phyloP scores from a whole-genome alignment of 2,888 invertebrate species.

The Diogma glabrata region DNA sequence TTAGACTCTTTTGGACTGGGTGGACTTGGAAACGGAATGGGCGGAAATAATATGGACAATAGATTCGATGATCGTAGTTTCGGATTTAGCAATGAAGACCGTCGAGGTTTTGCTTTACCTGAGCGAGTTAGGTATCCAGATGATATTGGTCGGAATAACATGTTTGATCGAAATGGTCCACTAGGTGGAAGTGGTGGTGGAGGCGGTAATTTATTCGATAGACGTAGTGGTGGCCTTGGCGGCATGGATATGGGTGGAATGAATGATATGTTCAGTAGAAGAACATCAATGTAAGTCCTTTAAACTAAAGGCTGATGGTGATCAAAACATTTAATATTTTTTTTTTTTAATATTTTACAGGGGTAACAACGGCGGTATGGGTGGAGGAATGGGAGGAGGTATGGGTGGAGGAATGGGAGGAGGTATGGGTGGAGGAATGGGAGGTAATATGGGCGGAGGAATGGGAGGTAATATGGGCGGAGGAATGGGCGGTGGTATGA shows the following conservation, averaged over 20 bases:
- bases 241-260: constrained; percentile 28
- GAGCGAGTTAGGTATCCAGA: constrained; percentile 15
- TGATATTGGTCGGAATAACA: constrained; percentile 13
- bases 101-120: constrained; percentile 33
- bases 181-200: constrained; percentile 14
- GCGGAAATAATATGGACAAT: constrained; percentile 8
- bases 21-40: constrained; percentile 4
- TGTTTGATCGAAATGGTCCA: constrained; percentile 13
- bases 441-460: too few species aligned
- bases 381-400: constrained; percentile 24
- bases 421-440: too few species aligned
- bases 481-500: constrained; percentile 23
- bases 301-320: too few species aligned
- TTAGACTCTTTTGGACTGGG: too few species aligned
- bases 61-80: constrained; percentile 13
- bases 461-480: too few species aligned
- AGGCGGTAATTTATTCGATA: constrained; percentile 22
- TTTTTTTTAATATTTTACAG: too few species aligned
- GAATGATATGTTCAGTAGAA: constrained; percentile 40
- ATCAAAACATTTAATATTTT: background rate
- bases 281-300: constrained; percentile 30
- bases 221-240: constrained; percentile 21
- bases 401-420: too few species aligned
- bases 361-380: constrained; percentile 31
- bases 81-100: constrained; percentile 26